phyloP scores from a whole-genome alignment of 2,113 vertebrate genomes.

The Prunella fulvescens region DNA sequence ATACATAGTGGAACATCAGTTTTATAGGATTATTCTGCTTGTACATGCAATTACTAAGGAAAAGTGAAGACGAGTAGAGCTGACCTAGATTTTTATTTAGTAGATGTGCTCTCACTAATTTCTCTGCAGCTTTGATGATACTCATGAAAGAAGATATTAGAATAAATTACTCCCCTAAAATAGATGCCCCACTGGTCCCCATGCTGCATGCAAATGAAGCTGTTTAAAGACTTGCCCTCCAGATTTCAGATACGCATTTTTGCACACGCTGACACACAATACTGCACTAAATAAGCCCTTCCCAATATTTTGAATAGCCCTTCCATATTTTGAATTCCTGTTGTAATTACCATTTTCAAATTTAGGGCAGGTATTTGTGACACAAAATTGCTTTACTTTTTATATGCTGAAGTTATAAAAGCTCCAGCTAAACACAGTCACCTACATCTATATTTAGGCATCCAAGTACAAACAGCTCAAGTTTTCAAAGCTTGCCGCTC shows the following conservation, averaged over 20 bases:
- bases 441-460: slow-evolving; percentile 19
- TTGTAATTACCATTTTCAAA: slow-evolving; percentile 29
- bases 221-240: background rate
- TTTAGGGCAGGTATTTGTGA: slow-evolving; percentile 19
- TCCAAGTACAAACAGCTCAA: background rate
- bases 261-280: background rate
- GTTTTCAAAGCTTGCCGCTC: background rate
- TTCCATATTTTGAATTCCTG: background rate
- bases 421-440: slow-evolving; percentile 31
- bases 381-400: slow-evolving; percentile 22
- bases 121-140: slow-evolving; percentile 46
- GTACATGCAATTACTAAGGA: slow-evolving; percentile 35
- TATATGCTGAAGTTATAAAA: background rate
- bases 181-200: background rate
- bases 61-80: background rate
- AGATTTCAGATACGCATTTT: background rate
- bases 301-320: background rate
- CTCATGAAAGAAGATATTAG: slow-evolving; percentile 22
- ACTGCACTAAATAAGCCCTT: background rate
- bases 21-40: slow-evolving; percentile 57
- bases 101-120: slow-evolving; percentile 50
- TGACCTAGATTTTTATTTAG: slow-evolving; percentile 64
- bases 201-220: background rate
- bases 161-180: slow-evolving; percentile 56
- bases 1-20: background rate